Evolutionary conservation across 2,888 invertebrate genomes (phyloP), one percentile per base, ranked within the genome.

Genomic region (Itoplectis maculator): DNA sequence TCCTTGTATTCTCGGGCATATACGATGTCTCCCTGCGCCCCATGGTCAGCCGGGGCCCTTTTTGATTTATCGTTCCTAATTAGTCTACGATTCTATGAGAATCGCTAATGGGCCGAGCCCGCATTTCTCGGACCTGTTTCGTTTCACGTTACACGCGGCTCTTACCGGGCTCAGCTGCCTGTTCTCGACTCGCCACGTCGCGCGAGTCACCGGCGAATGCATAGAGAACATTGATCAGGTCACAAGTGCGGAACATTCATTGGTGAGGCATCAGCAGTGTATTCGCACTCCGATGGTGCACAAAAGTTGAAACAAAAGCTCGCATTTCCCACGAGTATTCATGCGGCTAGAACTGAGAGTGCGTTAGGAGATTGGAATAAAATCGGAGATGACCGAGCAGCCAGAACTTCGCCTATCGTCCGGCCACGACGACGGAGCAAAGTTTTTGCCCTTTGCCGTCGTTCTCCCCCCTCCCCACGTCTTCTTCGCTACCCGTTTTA

Each of bases 21-120:
- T 9, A 79, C 82, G 85, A 86, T 61, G 15, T 40, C 35, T 40
- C 61, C 40, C 9, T 13, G 40, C 65, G 65, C 45, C 45, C 45
- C 45, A 42, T 23, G 45, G 65, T 45, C 65, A 65, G 42, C 45
- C 20, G 82, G 82, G n/a, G 59, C 85, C 85, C 86, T 85, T 85
- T 88, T 90, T 90, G 90, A 91, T 91, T 90, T 90, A 90, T 91
- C 87, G 88, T 86, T 85, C 86, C 86, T 90, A 89, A 91, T 90
- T 89, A 90, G 88, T 82, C 86, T 84, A 86, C 88, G 86, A 88
- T 88, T 87, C 88, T 61, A 81, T 79, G 37, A 49, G 70, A 69
- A 69, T 69, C 69, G 59, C 77, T 68, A 23, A 69, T 66, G 78
- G 40, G 61, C 70, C n/a, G 29, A 65, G 72, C 59, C 75, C 82